Conservation (phyloP, 2,113 vertebrate species). For the Orientallactaga bullata region DNA sequence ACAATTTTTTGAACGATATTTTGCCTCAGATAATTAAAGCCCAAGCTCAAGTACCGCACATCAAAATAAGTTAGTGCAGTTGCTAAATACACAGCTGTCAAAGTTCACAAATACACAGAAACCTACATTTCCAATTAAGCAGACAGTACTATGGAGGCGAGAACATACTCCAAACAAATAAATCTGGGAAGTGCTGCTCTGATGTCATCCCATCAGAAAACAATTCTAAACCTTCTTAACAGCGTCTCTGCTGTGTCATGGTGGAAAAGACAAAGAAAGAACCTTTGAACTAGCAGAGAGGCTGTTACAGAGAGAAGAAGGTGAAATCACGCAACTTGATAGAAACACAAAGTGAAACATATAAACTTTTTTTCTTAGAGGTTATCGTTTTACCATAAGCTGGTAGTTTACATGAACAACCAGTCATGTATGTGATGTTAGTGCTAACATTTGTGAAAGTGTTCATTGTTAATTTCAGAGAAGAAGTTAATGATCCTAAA, state of each 20-base stretch:
- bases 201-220: constrained; percentile 47
- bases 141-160: background rate
- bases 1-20: background rate
- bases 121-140: constrained; percentile 72
- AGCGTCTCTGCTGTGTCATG: constrained; percentile 31
- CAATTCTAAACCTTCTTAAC: constrained; percentile 70
- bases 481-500: background rate
- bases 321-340: background rate
- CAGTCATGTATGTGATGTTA: constrained; percentile 32
- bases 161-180: constrained; percentile 68
- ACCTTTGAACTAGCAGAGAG: constrained; percentile 59
- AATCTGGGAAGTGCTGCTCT: constrained; percentile 63
- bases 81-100: constrained; percentile 39
- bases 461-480: background rate
- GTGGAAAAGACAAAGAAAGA: constrained; percentile 16
- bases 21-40: constrained; percentile 65
- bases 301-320: background rate
- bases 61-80: background rate
- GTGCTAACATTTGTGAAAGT: constrained; percentile 34
- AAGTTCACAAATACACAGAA: constrained; percentile 68
- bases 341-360: constrained; percentile 19
- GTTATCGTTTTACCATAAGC: background rate
- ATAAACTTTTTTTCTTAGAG: background rate
- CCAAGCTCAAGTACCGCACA: constrained; percentile 20
- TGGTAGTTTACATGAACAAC: background rate